phyloP scores from a whole-genome alignment of 2,797 vertebrate species.

The Picus viridis region DNA sequence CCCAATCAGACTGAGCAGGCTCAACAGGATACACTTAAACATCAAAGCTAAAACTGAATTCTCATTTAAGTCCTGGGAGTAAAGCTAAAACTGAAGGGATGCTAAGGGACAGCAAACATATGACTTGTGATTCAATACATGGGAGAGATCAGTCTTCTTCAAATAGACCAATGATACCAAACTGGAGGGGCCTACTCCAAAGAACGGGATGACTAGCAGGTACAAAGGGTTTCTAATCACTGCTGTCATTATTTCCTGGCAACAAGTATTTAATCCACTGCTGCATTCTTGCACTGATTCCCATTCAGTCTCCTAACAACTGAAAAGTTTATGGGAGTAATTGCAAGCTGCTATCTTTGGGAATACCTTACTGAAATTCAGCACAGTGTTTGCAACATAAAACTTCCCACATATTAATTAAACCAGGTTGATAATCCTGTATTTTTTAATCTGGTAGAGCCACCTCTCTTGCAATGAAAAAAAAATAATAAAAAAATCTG shows the following conservation, averaged over 20 bases:
- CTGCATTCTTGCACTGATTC: not conserved
- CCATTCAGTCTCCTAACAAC: not conserved
- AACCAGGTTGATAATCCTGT: not conserved
- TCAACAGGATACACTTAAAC: not conserved
- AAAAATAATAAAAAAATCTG: not conserved
- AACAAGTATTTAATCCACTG: not conserved
- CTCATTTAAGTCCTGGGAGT: conserved; percentile 17
- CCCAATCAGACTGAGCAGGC: conserved; percentile 1
- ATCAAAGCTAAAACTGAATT: conserved; percentile 33
- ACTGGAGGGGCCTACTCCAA: not conserved
- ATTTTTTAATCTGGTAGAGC: not conserved
- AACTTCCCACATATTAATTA: not conserved
- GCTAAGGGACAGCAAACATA: not conserved
- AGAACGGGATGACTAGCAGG: not conserved
- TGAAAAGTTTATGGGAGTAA: not conserved
- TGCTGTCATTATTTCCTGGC: not conserved
- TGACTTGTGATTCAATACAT: not conserved
- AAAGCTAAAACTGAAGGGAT: not conserved
- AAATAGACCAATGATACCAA: not conserved
- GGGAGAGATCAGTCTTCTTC: not conserved
- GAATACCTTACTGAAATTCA: not conserved
- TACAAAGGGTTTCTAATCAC: not conserved
- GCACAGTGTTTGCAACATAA: not conserved
- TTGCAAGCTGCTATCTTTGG: not conserved
- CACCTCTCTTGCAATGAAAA: not conserved